These are phyloP conservation scores for Lepus americanus DNA, from an alignment of 2,113 vertebrate genomes.

Conservation along the genomic window DNA sequence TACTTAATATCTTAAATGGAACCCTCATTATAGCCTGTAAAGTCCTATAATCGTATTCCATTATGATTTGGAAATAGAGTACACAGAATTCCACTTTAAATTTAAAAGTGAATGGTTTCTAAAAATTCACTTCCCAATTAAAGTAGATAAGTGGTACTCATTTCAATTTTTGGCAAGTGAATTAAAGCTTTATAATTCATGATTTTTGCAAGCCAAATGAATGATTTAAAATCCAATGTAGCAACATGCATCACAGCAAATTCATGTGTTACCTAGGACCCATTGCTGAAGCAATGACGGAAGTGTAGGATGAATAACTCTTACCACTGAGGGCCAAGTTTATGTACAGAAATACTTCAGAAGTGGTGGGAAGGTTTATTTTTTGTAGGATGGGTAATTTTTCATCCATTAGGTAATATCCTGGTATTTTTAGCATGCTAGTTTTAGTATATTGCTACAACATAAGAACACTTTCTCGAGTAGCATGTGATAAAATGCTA, in stretches of 20 bases:
- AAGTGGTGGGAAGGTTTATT: not conserved
- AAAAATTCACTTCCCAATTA: conserved; percentile 59
- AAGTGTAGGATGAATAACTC: conserved; percentile 8
- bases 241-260: not conserved
- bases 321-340: not conserved
- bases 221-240: conserved; percentile 20
- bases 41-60: not conserved
- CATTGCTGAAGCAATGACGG: conserved; percentile 1
- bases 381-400: conserved; percentile 6
- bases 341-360: conserved; percentile 25
- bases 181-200: conserved; percentile 27
- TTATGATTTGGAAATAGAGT: conserved; percentile 3
- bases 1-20: not conserved
- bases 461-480: not conserved
- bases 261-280: not conserved
- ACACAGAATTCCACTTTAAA: conserved; percentile 3
- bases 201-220: not conserved
- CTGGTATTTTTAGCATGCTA: not conserved
- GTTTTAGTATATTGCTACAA: not conserved
- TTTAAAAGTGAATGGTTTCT: conserved; percentile 30
- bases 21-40: not conserved
- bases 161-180: conserved; percentile 46
- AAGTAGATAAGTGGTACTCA: conserved; percentile 35
- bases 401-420: conserved; percentile 40
- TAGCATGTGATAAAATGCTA: conserved; percentile 21